phyloP scores from a whole-genome alignment of 2,888 invertebrate genomes.

The Idaea dimidiata region DNA sequence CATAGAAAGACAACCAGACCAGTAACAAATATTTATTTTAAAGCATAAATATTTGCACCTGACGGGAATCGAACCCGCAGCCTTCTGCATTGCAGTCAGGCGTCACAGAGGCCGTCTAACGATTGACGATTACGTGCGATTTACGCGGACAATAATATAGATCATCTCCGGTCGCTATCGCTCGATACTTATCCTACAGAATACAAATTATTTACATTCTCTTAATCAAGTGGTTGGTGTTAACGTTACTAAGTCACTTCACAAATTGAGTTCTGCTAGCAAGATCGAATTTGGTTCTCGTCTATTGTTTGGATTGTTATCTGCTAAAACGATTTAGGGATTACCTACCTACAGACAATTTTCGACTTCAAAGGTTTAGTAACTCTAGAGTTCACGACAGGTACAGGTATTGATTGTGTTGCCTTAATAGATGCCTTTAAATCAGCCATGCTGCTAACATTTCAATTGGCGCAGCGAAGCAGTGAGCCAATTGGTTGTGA shows the following conservation, averaged over 20 bases:
- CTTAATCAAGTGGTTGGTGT: conserved; percentile 42
- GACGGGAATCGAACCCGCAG: no score
- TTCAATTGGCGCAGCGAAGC: background rate
- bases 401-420: background rate
- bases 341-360: conserved; percentile 11
- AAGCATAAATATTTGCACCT: no score
- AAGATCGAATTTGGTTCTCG: conserved; percentile 21
- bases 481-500: background rate
- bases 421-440: background rate
- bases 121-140: no score
- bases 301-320: conserved; percentile 20
- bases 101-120: no score
- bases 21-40: no score
- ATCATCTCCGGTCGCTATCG: conserved; percentile 7
- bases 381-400: background rate
- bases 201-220: conserved; percentile 45
- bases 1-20: no score
- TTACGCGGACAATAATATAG: no score
- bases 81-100: no score
- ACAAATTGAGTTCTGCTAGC: conserved; percentile 37
- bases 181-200: conserved; percentile 14
- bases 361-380: background rate
- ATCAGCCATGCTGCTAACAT: background rate
- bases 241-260: conserved; percentile 31
- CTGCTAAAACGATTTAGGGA: conserved; percentile 14